Percentiles rank a stretch among this genome's conserved stretches.
Conservation (phyloP, 2,888 invertebrate species). For the Priocnemis perturbator region DNA sequence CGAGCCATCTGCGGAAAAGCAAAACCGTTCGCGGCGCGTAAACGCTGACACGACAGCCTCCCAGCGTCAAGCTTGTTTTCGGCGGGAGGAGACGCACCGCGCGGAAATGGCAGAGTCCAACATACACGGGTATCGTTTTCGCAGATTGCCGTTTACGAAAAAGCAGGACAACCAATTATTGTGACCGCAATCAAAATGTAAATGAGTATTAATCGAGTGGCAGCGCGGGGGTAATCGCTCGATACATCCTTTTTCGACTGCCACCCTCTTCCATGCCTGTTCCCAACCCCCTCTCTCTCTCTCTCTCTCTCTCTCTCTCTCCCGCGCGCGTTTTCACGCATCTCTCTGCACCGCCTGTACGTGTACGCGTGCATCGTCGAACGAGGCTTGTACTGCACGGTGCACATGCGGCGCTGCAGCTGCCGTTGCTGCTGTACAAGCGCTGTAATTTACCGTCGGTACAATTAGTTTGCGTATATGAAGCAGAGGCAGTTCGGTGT, state of each 20-base stretch:
- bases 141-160: conserved; percentile 36
- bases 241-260: conserved; percentile 31
- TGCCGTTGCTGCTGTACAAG: conserved; percentile 57
- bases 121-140: not conserved
- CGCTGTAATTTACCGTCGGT: conserved; percentile 64
- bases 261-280: too few relatives aligned
- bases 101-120: not conserved
- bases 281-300: not conserved
- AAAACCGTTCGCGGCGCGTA: too few relatives aligned
- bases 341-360: not conserved
- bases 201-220: conserved; percentile 58
- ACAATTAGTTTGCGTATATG: conserved; percentile 66
- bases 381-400: conserved; percentile 50
- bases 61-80: too few relatives aligned
- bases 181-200: conserved; percentile 57
- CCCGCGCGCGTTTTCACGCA: not conserved
- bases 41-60: too few relatives aligned
- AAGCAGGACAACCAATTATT: conserved; percentile 49
- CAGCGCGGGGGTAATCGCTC: conserved; percentile 41
- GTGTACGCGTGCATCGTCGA: conserved; percentile 39
- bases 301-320: conserved; percentile 4
- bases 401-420: conserved; percentile 60
- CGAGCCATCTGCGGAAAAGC: too few relatives aligned
- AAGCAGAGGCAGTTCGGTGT: conserved; percentile 58
- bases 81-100: too few relatives aligned